A percentile compares a stretch with the other conserved stretches of the same genome.
phyloP scores from a whole-genome alignment of 2,888 invertebrate genomes.

The Acanthacorydalis orientalis region DNA sequence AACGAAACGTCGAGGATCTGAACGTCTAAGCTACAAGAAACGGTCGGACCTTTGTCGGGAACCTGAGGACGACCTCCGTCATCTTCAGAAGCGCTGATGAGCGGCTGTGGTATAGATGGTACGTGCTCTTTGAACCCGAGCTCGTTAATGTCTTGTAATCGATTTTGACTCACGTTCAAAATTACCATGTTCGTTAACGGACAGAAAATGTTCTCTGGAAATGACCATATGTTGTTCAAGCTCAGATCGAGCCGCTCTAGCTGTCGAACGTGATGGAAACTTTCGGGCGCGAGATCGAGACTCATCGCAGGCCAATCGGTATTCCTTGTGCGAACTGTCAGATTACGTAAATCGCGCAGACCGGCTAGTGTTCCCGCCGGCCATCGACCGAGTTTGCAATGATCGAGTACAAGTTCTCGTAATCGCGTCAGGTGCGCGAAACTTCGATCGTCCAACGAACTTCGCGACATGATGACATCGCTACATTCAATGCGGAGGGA shows the following conservation, averaged over 20 bases:
- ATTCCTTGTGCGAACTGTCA: constrained; percentile 73
- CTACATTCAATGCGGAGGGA: constrained; percentile 65
- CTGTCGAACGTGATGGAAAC: constrained; percentile 59
- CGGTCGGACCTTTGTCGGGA: constrained; percentile 15
- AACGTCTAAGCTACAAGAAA: constrained; percentile 55
- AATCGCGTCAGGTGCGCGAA: constrained; percentile 67
- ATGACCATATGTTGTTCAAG: constrained; percentile 77
- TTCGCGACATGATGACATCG: constrained; percentile 62
- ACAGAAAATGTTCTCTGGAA: constrained; percentile 74
- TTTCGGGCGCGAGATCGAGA: constrained; percentile 63
- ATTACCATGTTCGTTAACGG: constrained; percentile 60
- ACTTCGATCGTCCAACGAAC: constrained; percentile 57
- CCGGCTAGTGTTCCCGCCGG: constrained; percentile 65
- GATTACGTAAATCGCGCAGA: constrained; percentile 62
- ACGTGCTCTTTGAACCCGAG: constrained; percentile 64
- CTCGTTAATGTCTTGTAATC: constrained; percentile 74
- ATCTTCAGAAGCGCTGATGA: constrained; percentile 43
- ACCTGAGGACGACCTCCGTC: constrained; percentile 19
- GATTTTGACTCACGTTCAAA: constrained; percentile 74
- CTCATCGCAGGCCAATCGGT: constrained; percentile 72
- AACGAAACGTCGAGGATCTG: constrained; percentile 68
- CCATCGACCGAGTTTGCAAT: constrained; percentile 75
- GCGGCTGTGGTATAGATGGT: constrained; percentile 39
- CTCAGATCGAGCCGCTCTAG: constrained; percentile 73
- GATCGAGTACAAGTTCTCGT: constrained; percentile 63